A percentile compares a stretch with the other conserved stretches of the same genome.
These are phyloP conservation scores for Notodonta dromedarius DNA, from an alignment of 2,888 invertebrate species.

Conservation along the genomic window DNA sequence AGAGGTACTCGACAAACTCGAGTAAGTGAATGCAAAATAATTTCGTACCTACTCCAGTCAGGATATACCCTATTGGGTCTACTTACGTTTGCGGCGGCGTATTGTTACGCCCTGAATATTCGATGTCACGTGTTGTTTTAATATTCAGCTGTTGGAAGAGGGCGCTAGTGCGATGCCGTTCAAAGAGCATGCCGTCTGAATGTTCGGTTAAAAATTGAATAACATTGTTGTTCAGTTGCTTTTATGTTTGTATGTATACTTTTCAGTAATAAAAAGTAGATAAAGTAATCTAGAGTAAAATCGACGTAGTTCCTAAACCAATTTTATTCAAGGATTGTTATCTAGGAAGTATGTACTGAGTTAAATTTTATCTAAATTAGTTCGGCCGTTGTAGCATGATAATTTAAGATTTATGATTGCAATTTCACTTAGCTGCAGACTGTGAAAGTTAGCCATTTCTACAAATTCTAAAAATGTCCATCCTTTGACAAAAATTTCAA, in stretches of 20 bases:
- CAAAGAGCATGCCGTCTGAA: conserved; percentile 26
- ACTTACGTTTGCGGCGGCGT: conserved; percentile 26
- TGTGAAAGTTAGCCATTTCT: no score
- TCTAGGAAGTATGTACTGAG: no score
- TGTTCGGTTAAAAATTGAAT: conserved; percentile 32
- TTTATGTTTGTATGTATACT: not conserved
- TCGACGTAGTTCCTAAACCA: not conserved
- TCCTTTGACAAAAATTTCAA: no score
- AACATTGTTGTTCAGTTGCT: conserved; percentile 29
- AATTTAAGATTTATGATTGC: no score
- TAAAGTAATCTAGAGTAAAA: not conserved
- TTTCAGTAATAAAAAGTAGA: not conserved
- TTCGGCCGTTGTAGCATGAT: no score
- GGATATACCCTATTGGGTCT: not conserved
- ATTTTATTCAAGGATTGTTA: no score
- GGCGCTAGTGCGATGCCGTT: conserved; percentile 27
- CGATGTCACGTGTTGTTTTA: conserved; percentile 48
- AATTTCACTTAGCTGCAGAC: no score
- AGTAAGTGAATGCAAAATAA: no score
- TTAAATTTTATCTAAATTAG: no score
- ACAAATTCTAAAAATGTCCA: no score
- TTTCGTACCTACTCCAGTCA: not conserved
- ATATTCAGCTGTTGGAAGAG: conserved; percentile 46
- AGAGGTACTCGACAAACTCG: no score
- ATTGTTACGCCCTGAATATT: conserved; percentile 47